These are phyloP conservation scores for Scomberomorus guttatus DNA, from an alignment of 2,797 vertebrate species.

Conservation along the genomic window DNA sequence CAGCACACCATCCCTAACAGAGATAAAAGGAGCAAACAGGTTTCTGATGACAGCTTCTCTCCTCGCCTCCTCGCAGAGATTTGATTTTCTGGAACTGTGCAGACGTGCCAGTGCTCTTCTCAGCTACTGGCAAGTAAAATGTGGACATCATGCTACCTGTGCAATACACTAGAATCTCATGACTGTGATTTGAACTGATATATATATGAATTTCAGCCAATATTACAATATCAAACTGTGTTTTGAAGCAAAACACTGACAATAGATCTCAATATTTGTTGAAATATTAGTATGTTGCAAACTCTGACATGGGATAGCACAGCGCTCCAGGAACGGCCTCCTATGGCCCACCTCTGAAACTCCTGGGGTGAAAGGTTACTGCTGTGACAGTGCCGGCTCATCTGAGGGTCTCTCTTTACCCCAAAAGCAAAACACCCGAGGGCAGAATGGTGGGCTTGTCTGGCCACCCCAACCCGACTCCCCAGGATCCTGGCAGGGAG, in stretches of 20 bases:
- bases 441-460: conserved; percentile 74
- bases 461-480: conserved; percentile 78
- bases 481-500: conserved; percentile 79
- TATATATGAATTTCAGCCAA: conserved; percentile 48
- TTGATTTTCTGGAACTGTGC: conserved; percentile 46
- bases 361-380: conserved; percentile 81
- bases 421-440: conserved; percentile 80
- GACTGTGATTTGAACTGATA: conserved; percentile 50
- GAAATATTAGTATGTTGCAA: conserved; percentile 54
- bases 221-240: conserved; percentile 65
- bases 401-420: conserved; percentile 77
- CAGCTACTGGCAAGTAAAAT: conserved; percentile 40
- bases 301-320: conserved; percentile 57
- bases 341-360: conserved; percentile 73
- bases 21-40: conserved; percentile 62
- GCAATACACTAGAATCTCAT: conserved; percentile 38
- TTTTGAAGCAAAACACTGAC: conserved; percentile 56
- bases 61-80: conserved; percentile 53
- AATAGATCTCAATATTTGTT: conserved; percentile 55
- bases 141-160: conserved; percentile 43
- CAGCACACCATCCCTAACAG: conserved; percentile 29
- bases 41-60: conserved; percentile 73
- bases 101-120: conserved; percentile 31
- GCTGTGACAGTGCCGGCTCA: conserved; percentile 82
- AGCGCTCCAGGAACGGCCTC: conserved; percentile 54